Base-by-base conservation (phyloP, 2,888 invertebrate genomes). In the Archips xylosteana region DNA sequence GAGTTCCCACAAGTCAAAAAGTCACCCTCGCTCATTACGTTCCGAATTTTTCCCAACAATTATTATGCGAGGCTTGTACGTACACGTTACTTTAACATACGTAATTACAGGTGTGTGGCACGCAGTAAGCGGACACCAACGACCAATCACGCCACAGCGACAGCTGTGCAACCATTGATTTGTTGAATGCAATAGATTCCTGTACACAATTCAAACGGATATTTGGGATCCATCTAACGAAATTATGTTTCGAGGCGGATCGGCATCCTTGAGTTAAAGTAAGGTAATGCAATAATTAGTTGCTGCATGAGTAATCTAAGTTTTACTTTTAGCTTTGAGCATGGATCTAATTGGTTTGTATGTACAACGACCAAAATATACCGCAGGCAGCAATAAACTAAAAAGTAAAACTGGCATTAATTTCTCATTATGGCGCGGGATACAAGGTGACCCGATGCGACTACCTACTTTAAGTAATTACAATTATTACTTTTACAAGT, bases 1-100 rank as follows among this genome's bases (percentile, higher is more conserved):
- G 86, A 82, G 91, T 93, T 94, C 94, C 92, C 94, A 93, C 91
- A 87, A 87, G 89, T 85, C 89, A 87, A 85, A 88, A 89, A 89
- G 89, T 88, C 91, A 90, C 92, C 93, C 92, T 89, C 90, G 83
- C 81, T 85, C 81, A 82, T 89, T 88, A 87, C 81, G 80, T 75
- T 80, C 86, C 85, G 78, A 90, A 87, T 89, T 88, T 54, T 90
- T 92, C 90, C 91, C 90, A 90, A 87, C 92, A 90, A 92, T 91
- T 92, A 92, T 89, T 88, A 87, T 88, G 87, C 84, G 85, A 83
- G 81, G 81, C 80, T 78, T 76, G 79, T 85, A 77, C 78, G 79
- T 85, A 77, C 78, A 80, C 78, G 77, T 49, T 79, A 80, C 81
- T 68, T 51, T 15, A 1, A 23, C 23, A 0, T 51, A 6, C 51